phyloP scores from a whole-genome alignment of 2,797 vertebrate genomes.

The Notamacropus eugenii region DNA sequence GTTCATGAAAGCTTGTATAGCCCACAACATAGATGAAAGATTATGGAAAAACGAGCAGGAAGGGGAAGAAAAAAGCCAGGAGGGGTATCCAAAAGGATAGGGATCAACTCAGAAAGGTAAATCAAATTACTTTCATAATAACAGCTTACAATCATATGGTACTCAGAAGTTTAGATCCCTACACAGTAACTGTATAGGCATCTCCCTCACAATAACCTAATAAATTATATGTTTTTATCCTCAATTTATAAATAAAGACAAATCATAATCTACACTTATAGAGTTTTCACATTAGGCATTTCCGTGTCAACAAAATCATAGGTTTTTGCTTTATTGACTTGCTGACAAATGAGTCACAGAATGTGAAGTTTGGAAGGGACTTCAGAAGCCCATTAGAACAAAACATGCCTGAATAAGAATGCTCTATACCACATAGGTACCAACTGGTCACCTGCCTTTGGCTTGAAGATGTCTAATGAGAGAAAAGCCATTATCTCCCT shows the following conservation, averaged over 20 bases:
- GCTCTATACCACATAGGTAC: neutral
- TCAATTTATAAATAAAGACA: neutral
- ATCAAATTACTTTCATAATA: neutral
- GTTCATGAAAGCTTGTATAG: neutral
- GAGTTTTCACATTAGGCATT: neutral
- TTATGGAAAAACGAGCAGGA: neutral
- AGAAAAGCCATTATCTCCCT: neutral
- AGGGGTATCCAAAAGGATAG: neutral
- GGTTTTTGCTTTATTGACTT: neutral
- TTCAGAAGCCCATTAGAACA: neutral
- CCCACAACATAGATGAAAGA: neutral
- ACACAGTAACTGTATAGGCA: neutral
- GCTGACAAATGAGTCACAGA: neutral
- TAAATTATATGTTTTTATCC: neutral
- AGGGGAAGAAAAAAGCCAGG: neutral
- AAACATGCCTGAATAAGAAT: neutral
- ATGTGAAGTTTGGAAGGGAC: neutral
- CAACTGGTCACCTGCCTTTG: neutral
- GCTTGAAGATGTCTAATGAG: neutral
- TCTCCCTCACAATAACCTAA: neutral
- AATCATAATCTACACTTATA: neutral
- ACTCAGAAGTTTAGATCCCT: neutral
- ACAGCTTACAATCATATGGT: neutral
- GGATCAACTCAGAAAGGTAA: neutral
- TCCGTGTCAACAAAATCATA: neutral